These are phyloP conservation scores for Coendou prehensilis DNA, from an alignment of 2,797 vertebrate species.

Conservation along the genomic window DNA sequence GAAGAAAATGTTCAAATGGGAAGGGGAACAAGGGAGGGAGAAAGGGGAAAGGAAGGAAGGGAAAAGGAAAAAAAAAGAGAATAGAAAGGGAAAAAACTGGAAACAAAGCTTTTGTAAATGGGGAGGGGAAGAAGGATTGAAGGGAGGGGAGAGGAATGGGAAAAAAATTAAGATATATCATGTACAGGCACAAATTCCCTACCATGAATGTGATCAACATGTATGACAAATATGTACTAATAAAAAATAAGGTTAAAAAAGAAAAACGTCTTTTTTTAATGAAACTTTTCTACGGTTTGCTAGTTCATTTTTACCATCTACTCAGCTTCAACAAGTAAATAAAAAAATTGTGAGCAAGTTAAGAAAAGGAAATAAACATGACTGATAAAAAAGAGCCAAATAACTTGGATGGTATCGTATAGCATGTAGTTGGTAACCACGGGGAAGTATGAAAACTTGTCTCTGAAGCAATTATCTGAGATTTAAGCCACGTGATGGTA, in stretches of 20 bases:
- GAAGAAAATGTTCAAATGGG: background rate
- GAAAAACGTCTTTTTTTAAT: background rate
- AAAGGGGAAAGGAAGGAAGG: background rate
- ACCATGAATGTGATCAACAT: background rate
- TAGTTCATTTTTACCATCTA: constrained; percentile 8
- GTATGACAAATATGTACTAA: background rate
- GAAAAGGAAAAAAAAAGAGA: background rate
- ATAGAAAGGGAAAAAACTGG: background rate
- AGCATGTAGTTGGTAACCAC: background rate
- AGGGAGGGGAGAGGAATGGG: background rate
- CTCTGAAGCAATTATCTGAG: constrained; percentile 15
- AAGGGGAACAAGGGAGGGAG: background rate
- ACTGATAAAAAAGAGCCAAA: constrained; percentile 2
- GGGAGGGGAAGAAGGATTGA: background rate
- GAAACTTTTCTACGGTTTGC: background rate
- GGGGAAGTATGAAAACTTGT: background rate
- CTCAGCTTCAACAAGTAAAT: background rate
- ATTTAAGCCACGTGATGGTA: constrained; percentile 32
- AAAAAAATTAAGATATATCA: background rate
- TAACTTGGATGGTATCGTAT: background rate
- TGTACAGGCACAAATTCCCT: background rate
- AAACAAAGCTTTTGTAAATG: background rate
- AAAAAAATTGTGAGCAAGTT: background rate
- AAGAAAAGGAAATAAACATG: background rate
- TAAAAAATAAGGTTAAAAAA: background rate